A percentile compares a stretch with the other conserved stretches of the same genome.
Conservation (phyloP, 2,888 invertebrate species). For the Tipula helvola region DNA sequence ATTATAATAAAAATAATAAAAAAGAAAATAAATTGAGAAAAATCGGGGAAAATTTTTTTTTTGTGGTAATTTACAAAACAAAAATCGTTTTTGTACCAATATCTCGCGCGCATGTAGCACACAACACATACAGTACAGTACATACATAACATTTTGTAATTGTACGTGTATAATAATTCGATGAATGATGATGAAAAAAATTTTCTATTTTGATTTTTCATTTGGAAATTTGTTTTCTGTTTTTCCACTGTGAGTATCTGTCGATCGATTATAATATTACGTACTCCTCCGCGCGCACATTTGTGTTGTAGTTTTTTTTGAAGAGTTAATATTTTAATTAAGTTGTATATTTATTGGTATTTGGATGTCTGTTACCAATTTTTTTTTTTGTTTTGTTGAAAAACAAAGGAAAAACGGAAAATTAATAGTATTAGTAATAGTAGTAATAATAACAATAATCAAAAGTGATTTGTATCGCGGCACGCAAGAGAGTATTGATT, state of each 20-base stretch:
- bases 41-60: neutral
- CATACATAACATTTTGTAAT: neutral
- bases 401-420: neutral
- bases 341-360: conserved; percentile 4
- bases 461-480: neutral
- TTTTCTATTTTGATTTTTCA: neutral
- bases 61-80: neutral
- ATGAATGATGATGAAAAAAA: neutral
- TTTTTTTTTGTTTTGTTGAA: neutral
- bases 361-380: neutral
- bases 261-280: neutral
- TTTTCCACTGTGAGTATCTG: neutral
- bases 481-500: neutral
- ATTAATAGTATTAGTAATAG: neutral
- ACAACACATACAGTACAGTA: neutral
- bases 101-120: neutral
- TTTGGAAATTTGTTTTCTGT: neutral
- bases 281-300: neutral
- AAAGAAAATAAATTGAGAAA: neutral
- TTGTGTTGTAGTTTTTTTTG: neutral
- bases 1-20: neutral
- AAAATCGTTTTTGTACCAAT: neutral
- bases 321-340: neutral
- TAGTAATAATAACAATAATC: neutral
- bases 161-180: neutral